Conservation (phyloP, 2,888 invertebrate species). For the Pachydiplax longipennis region DNA sequence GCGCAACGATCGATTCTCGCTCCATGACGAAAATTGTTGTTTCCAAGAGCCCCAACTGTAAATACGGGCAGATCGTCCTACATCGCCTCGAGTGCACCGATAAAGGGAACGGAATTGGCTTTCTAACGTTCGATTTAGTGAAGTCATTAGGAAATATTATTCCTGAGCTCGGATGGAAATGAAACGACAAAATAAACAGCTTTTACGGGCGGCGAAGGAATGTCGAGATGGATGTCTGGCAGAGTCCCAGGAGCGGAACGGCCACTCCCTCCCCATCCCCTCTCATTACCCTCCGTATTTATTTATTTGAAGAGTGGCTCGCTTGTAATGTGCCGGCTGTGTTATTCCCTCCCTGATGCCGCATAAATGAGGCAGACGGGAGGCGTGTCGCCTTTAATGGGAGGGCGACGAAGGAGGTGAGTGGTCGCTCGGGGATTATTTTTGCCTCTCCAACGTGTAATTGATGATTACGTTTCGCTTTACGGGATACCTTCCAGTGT, state of each 20-base stretch:
- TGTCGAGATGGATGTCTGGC: neutral
- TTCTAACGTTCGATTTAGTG: neutral
- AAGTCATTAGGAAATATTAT: neutral
- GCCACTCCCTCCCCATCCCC: neutral
- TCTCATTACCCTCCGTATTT: constrained; percentile 15
- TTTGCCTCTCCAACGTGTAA: neutral
- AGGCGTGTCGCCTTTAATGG: neutral
- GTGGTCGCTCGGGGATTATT: neutral
- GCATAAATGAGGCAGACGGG: constrained; percentile 10
- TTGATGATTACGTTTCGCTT: neutral
- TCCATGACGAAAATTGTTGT: too few relatives aligned
- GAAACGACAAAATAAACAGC: constrained; percentile 12
- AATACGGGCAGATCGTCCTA: too few relatives aligned
- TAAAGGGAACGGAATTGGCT: neutral
- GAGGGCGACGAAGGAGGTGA: neutral
- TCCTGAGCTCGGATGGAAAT: neutral
- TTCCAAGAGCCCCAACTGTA: too few relatives aligned
- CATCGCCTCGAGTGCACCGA: neutral
- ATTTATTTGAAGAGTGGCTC: constrained; percentile 32
- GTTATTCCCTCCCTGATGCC: constrained; percentile 41
- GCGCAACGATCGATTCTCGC: too few relatives aligned
- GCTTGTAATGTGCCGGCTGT: constrained; percentile 41
- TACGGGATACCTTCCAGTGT: neutral
- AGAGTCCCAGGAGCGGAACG: constrained; percentile 6
- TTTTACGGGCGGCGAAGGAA: constrained; percentile 3